Evolutionary conservation across 2,113 vertebrate genomes (phyloP), one percentile per base, ranked within the genome.

Genomic region (Petroica traversi): DNA sequence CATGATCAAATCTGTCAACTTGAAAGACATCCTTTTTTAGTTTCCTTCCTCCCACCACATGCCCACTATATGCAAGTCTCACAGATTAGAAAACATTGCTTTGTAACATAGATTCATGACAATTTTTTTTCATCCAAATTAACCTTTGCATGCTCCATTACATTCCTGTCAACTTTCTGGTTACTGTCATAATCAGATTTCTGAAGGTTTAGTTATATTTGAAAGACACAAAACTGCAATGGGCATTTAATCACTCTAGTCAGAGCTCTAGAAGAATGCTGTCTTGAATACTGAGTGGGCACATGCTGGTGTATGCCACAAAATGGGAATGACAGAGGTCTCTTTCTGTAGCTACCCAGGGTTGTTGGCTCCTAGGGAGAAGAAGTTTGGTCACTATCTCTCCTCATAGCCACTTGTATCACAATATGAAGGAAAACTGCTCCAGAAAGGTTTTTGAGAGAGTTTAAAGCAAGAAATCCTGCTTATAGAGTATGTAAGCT

Each of bases 21-120:
- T 93, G 63, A 94, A 94, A 95, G 93, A 93, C 66, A 86, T 49
- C 26, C 59, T 86, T 84, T 94, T 76, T 83, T 41, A 76, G 49
- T 71, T 88, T 84, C 43, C 72, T 92, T 80, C 88, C 89, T 86
- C 54, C 73, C 49, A 94, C 85, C 61, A 80, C 92, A 84, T 69
- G 51, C 46, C 85, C 73, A 63, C 72, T 93, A 46, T 46, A 48
- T 28, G 34, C 7, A 8, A 73, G 68, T 89, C 76, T 93, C 41
- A 59, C 67, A 78, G 89, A 96, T 96, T 63, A 96, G 77, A 95
- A 97, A 97, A 96, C 87, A 92, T 2, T 79, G 73, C 63, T 93
- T 62, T 87, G 45, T 77, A 75, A 59, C 79, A 52, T 36, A 46
- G 76, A 85, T 93, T 94, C 89, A 74, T 73, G 46, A 69, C 43